Evolutionary conservation across 2,113 vertebrate genomes (phyloP).

Genomic region (Rhinolophus ferrumequinum): DNA sequence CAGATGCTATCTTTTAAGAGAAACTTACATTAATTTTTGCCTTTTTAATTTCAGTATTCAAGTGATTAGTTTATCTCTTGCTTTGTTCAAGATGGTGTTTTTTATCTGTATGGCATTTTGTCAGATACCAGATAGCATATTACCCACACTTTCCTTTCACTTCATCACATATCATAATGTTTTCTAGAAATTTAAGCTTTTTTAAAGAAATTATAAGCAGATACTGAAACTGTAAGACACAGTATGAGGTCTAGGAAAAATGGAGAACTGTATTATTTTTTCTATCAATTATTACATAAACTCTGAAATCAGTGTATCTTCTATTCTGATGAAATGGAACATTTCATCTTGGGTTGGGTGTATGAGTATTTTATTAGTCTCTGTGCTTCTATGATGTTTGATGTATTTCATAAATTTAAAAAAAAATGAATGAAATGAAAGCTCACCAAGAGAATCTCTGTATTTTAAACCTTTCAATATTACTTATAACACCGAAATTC

Average conservation of each 20-base stretch:
- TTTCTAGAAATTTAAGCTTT: neutral
- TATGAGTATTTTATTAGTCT: neutral
- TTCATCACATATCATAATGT: neutral
- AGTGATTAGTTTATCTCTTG: neutral
- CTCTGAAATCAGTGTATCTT: neutral
- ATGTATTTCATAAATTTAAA: conserved; percentile 6
- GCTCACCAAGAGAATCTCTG: neutral
- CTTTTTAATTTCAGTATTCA: conserved; percentile 47
- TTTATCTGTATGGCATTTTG: neutral
- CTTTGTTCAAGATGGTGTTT: conserved; percentile 2
- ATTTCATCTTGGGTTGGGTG: neutral
- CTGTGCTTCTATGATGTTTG: neutral
- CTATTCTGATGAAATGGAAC: conserved; percentile 9
- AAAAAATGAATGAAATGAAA: conserved; percentile 31
- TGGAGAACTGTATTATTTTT: neutral
- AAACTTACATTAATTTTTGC: conserved; percentile 22
- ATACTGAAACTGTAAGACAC: conserved; percentile 36
- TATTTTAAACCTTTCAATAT: neutral
- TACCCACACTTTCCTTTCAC: neutral
- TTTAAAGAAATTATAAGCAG: neutral
- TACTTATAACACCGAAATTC: neutral
- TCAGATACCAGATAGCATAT: neutral
- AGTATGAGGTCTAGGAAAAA: conserved; percentile 14
- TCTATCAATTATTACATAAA: neutral
- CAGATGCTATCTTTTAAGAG: conserved; percentile 24